Percentiles rank a stretch among this genome's conserved stretches.
Conservation (phyloP, 2,113 vertebrate species). For the Odontesthes bonariensis region DNA sequence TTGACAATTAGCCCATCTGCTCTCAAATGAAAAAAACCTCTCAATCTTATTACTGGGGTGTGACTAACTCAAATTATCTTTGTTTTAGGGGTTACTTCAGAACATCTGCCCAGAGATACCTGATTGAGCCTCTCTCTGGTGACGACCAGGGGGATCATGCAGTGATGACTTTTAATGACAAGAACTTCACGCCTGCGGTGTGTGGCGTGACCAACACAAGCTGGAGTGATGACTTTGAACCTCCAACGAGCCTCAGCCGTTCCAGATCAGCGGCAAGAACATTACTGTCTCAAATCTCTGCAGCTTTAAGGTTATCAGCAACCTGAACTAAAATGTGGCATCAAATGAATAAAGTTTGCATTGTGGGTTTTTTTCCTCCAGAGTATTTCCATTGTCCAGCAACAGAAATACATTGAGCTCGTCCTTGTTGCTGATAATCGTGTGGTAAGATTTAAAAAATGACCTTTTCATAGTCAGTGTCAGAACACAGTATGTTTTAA, state of each 20-base stretch:
- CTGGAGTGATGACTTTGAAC: slow-evolving; percentile 72
- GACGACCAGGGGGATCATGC: slow-evolving; percentile 75
- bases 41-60: neutral
- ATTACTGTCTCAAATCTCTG: neutral
- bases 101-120: slow-evolving; percentile 79
- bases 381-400: slow-evolving; percentile 68
- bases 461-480: too few species aligned
- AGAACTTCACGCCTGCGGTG: slow-evolving; percentile 44
- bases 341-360: neutral
- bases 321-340: neutral
- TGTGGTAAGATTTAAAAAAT: slow-evolving; percentile 53
- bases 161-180: slow-evolving; percentile 53
- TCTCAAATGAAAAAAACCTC: neutral
- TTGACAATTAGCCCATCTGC: neutral
- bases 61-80: neutral
- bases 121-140: slow-evolving; percentile 80
- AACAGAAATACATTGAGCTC: slow-evolving; percentile 81
- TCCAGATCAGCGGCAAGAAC: slow-evolving; percentile 74
- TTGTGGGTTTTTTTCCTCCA: slow-evolving; percentile 40
- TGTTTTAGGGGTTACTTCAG: slow-evolving; percentile 81
- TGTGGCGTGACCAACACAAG: slow-evolving; percentile 85
- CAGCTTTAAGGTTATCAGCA: neutral
- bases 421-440: slow-evolving; percentile 80
- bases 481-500: neutral
- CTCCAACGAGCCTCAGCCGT: slow-evolving; percentile 67